phyloP scores from a whole-genome alignment of 23 tunicate genomes.

The Trididemnum clinides region DNA sequence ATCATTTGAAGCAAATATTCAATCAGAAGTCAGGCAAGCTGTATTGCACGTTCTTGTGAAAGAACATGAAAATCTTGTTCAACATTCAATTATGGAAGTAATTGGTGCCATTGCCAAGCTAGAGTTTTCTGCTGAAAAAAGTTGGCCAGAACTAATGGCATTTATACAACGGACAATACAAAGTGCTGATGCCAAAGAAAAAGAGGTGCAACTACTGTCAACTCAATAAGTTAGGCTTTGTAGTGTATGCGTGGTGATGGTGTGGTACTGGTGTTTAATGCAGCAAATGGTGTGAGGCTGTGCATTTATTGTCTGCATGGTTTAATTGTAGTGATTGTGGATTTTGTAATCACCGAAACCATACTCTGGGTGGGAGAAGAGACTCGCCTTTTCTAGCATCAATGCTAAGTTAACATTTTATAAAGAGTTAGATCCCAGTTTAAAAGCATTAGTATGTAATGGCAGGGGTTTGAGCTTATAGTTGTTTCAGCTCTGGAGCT shows the following conservation, averaged over 20 bases:
- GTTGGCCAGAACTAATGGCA: slow-evolving; percentile 67
- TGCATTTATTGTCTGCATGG: too few relatives aligned
- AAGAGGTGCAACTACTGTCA: slow-evolving; percentile 37
- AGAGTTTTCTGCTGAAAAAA: slow-evolving; percentile 44
- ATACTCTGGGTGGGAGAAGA: too few relatives aligned
- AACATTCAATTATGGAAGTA: slow-evolving; percentile 66
- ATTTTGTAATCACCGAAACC: too few relatives aligned
- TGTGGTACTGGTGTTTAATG: too few relatives aligned
- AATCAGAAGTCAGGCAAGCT: slow-evolving; percentile 36
- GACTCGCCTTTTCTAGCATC: too few relatives aligned
- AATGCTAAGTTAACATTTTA: too few relatives aligned
- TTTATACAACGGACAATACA: slow-evolving; percentile 28
- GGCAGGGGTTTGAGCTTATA: too few relatives aligned
- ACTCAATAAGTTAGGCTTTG: neutral
- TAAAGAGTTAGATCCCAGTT: too few relatives aligned
- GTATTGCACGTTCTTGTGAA: slow-evolving; percentile 24
- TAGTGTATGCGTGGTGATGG: neutral
- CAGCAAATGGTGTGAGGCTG: too few relatives aligned
- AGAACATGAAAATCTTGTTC: slow-evolving; percentile 52
- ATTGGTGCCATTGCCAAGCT: slow-evolving; percentile 68
- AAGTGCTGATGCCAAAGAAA: slow-evolving; percentile 28
- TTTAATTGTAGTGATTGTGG: too few relatives aligned
- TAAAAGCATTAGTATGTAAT: too few relatives aligned
- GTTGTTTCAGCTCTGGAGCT: too few relatives aligned
- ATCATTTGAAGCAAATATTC: slow-evolving; percentile 33